Base-by-base conservation (phyloP, 2,113 vertebrate genomes). In the Xiphophorus hellerii region DNA sequence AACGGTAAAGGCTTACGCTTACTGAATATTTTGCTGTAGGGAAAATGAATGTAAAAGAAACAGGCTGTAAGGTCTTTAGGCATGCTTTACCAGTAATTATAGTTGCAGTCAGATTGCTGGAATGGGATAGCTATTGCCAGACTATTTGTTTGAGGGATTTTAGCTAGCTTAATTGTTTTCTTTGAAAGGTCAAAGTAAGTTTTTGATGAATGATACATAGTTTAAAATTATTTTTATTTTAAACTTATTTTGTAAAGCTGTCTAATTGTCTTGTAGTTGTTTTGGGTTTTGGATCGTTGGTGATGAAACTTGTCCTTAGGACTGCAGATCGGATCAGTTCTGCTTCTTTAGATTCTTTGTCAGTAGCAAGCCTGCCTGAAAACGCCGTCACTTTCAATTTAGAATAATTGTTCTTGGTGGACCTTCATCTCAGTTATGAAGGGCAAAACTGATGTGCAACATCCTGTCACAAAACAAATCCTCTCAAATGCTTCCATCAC, bases 391-490 rank as follows among this genome's bases (percentile, higher is more conserved):
- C 25, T 58, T 25, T 11, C 6, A 25, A 58, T 58, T 58, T 10
- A 25, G 51, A 58, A n/a, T 58, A 58, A 58, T 25, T 58, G 48
- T 10, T 9, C 51, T 58, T 58, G 22, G 51, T 58, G 51, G 69
- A 66, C 20, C 37, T 37, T 33, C 25, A 31, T 73, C 27, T 71
- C 22, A 39, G 48, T 72, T 78, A 63, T 25, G 25, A 5, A 81
- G 74, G 81, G 71, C 71, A 77, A 37, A 79, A 14, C 60, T 83
- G 20, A 42, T 61, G 72, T 51, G 9, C 54, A 63, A 79, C 75
- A 62, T 22, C 51, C 28, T 82, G 76, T 74, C 82, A 81, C 86
- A 66, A 84, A 91, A 90, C 44, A 78, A 62, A 78, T 25, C 70
- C 73, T 76, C 74, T 77, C 62, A 91, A 75, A 88, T 87, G 69